These are phyloP conservation scores for Australoheros scitulus DNA, from an alignment of 2,113 vertebrate genomes.

Conservation along the genomic window DNA sequence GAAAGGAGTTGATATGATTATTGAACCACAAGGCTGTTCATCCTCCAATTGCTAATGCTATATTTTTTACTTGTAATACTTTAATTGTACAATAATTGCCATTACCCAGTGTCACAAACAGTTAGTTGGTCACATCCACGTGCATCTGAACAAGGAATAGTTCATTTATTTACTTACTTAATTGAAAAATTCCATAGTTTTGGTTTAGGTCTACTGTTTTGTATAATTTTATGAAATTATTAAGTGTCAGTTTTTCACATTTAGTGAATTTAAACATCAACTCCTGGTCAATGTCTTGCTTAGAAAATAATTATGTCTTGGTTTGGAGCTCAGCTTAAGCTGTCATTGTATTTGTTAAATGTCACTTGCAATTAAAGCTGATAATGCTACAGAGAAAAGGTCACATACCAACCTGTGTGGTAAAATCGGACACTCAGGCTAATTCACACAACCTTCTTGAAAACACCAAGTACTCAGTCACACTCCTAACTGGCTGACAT, in stretches of 20 bases:
- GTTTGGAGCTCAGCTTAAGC: slow-evolving; percentile 63
- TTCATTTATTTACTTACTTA: not conserved
- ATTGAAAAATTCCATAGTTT: not conserved
- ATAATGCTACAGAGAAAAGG: slow-evolving; percentile 81
- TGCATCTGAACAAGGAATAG: not conserved
- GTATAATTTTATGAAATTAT: not conserved
- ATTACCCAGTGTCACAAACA: not conserved
- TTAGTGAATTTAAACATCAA: slow-evolving; percentile 51
- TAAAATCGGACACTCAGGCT: slow-evolving; percentile 44
- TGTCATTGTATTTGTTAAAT: slow-evolving; percentile 81
- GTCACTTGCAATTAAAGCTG: slow-evolving; percentile 83
- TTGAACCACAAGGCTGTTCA: not conserved
- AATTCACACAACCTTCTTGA: slow-evolving; percentile 42
- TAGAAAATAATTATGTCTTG: slow-evolving; percentile 72
- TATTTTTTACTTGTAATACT: not conserved
- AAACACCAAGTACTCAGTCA: slow-evolving; percentile 53
- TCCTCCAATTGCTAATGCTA: not conserved
- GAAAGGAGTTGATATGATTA: slow-evolving; percentile 13
- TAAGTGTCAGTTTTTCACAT: not conserved
- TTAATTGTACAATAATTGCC: not conserved
- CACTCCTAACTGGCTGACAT: slow-evolving; percentile 65
- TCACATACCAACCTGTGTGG: slow-evolving; percentile 68
- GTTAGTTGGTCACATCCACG: not conserved
- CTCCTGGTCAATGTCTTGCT: slow-evolving; percentile 63
- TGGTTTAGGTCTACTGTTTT: not conserved